A percentile compares a stretch with the other conserved stretches of the same genome.
phyloP scores from a whole-genome alignment of 2,113 vertebrate species.

The Cromileptes altivelis region DNA sequence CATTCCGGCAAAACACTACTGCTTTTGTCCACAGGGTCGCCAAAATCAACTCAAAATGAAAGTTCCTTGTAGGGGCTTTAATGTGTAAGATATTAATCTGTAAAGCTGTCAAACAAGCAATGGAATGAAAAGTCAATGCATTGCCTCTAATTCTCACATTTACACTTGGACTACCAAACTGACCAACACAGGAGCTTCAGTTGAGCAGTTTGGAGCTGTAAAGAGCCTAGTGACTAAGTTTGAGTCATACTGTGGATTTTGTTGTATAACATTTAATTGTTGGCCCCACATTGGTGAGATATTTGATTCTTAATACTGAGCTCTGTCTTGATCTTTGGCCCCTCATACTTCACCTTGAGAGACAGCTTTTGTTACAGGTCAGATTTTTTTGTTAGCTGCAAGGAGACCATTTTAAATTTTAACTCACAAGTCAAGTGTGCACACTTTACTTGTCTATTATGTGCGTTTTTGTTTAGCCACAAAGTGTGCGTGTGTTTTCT shows the following conservation, averaged over 20 bases:
- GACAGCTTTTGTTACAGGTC: background rate
- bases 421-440: background rate
- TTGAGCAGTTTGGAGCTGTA: background rate
- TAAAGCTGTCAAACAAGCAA: background rate
- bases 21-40: too few species aligned
- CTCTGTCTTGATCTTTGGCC: background rate
- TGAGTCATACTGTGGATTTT: background rate
- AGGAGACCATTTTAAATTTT: conserved; percentile 5
- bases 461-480: too few species aligned
- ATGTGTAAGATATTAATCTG: background rate
- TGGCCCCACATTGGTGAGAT: background rate
- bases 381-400: background rate
- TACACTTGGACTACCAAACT: too few species aligned
- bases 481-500: background rate
- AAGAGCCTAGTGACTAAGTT: background rate
- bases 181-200: too few species aligned
- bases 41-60: too few species aligned
- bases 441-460: background rate
- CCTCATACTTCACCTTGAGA: background rate
- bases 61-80: background rate
- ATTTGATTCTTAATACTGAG: background rate
- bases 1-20: too few species aligned
- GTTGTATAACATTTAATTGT: background rate
- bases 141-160: too few species aligned
- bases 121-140: too few species aligned